Evolutionary conservation across 2,888 invertebrate species (phyloP), one percentile per base, ranked within the genome.

Genomic region (Candidula unifasciata): DNA sequence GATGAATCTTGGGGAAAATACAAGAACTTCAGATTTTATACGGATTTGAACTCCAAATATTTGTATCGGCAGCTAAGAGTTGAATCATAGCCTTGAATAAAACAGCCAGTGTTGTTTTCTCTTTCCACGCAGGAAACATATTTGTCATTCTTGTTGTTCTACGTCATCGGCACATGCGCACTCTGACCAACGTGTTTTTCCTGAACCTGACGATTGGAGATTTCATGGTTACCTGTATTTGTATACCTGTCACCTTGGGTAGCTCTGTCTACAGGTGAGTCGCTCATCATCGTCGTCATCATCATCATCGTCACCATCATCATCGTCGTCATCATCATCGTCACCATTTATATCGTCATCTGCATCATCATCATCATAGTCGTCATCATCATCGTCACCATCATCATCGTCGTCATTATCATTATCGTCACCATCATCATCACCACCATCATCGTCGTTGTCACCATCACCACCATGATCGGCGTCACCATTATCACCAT

Each of bases 151-250:
- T 88, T 16, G 90, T 90, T 8, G 90, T 91, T 13, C 83, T 89
- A 37, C 87, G 88, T 60, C 90, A 90, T 80, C 87, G 89, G 73
- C 89, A 88, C 80, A 90, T 91, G 90, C 87, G 91, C n/a, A 91
- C 91, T 1, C 60, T 91, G 8, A 92, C 91, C n/a, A 91, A 91
- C 84, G 89, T 90, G 27, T 90, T 90, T 78, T 87, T 91, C 27
- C 86, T 91, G 37, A 91, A 91, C 83, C 85, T 91, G 60, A 89
- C 91, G 16, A 80, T 90, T 18, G 90, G 90, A 24, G 91, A 91
- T 82, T 77, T 92, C 57, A 86, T 91, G 27, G 92, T 92, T 6
- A 88, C 90, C 30, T 80, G 88, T 13, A 88, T 92, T 18, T 91
- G 91, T 80, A 90, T 91, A 76, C 91, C 91, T 0, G 87, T 91